Base-by-base conservation (phyloP, 2,797 vertebrate species). In the Argyrosomus regius region DNA sequence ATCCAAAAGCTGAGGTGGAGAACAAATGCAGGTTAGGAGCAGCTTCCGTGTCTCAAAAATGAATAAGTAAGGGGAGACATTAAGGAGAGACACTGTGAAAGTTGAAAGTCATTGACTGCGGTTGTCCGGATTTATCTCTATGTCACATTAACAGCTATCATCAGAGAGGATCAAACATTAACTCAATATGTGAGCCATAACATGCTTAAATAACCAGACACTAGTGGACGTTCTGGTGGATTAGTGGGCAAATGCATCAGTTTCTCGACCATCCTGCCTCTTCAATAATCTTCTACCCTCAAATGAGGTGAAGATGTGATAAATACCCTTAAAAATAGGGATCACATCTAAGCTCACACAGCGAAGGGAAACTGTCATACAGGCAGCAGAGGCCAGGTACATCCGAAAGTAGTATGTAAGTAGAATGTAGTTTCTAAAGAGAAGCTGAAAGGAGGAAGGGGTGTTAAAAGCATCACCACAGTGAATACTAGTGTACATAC, bases 381-480 rank as follows among this genome's bases (percentile, higher is more conserved):
- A 61, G 26, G 50, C 49, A 17, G 49, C 66, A 68, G 67, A 12
- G 41, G 35, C 17, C 59, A 16, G 22, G 26, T 62, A 41, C 0
- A 0, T 31, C 26, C 17, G 1, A 35, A 14, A 70, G 12, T 22
- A 22, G 22, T 22, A 22, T 22, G 22, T 22, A 22, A 22, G 22
- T 22, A 48, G 50, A 16, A 5, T 71, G 54, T 65, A 54, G 35
- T 79, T 63, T 80, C 67, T 62, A 66, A 80, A 78, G 78, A 80
- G 64, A 67, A 84, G 76, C 35, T 60, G 12, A 54, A 87, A 80
- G 10, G 50, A 72, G 85, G 76, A 84, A 81, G 65, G 24, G 54
- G 50, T n/a, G 26, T 18, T 28, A n/a, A 53, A 13, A 43, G 46
- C 31, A 11, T 49, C 16, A 26, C 67, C 56, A 58, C 13, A 35